Base-by-base conservation (phyloP, 2,888 invertebrate genomes). In the Xestia c-nigrum region DNA sequence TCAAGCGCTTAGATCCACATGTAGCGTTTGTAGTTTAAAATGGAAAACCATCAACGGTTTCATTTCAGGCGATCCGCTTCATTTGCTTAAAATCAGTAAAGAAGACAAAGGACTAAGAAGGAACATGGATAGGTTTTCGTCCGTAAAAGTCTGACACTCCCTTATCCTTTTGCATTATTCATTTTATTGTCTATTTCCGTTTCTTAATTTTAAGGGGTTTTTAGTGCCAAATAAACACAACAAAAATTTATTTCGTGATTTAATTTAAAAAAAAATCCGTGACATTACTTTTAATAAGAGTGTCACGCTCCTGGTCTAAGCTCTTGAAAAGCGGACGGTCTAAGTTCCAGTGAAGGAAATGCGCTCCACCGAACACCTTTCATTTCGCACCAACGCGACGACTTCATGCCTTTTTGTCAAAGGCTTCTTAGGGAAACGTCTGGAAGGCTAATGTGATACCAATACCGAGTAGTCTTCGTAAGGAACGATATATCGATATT, bases 291-390 rank as follows among this genome's bases (percentile, higher is more conserved):
- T 59, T 65, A 9, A 10, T 21, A 55, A 47, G 6, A 7, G 38
- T 67, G 21, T 6, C 31, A 19, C 31, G 46, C 81, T 85, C 87
- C 61, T 55, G 69, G 73, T 46, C 86, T 85, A 83, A 78, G 67
- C 76, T 81, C 80, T 82, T 82, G 77, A 86, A 67, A 71, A 55
- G 74, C 63, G 67, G 82, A 81, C 82, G 67, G 81, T 80, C 74
- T 77, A 88, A 89, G 87, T 89, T 90, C 67, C 72, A 78, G 79
- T 68, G 61, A 84, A 86, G 84, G 88, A 87, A 88, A 86, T 78
- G 84, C 85, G 85, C 86, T 85, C 64, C 81, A 76, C 78, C 76
- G 81, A 84, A 70, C 80, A 88, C 85, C 85, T 90, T 85, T 85
- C 78, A 85, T 83, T 80, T 83, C 64, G 72, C 73, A 63, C 52